phyloP scores from a whole-genome alignment of 2,888 invertebrate genomes.

The Drosophila neotestacea region DNA sequence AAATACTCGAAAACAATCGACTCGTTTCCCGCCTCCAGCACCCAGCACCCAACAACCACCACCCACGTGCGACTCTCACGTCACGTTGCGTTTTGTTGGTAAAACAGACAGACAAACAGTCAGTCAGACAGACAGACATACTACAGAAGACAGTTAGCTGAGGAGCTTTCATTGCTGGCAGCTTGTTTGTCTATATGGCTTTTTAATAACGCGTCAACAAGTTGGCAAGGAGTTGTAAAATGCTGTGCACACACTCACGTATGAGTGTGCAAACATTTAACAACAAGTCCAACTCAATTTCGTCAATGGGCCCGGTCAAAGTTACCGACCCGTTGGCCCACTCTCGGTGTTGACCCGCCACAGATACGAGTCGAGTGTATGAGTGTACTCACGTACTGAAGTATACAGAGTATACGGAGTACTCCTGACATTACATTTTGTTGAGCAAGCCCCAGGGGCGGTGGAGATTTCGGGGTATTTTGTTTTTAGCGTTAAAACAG shows the following conservation, averaged over 20 bases:
- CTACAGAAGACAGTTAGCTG: slow-evolving; percentile 22
- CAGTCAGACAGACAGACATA: too few relatives aligned
- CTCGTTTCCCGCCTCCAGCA: slow-evolving; percentile 23
- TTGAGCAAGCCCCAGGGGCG: slow-evolving; percentile 50
- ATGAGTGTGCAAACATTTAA: slow-evolving; percentile 33
- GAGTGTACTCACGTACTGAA: slow-evolving; percentile 31
- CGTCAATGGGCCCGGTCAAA: slow-evolving; percentile 60
- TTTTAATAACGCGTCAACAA: slow-evolving; percentile 74
- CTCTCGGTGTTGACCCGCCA: slow-evolving; percentile 58
- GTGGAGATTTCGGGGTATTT: slow-evolving; percentile 16
- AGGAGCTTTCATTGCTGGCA: slow-evolving; percentile 55
- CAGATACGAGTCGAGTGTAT: slow-evolving; percentile 21
- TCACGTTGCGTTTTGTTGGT: neutral
- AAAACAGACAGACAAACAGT: too few relatives aligned
- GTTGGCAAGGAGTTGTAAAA: slow-evolving; percentile 67
- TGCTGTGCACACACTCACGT: slow-evolving; percentile 46
- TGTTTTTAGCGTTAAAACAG: slow-evolving; percentile 74
- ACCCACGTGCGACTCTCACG: slow-evolving; percentile 43
- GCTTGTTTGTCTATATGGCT: slow-evolving; percentile 72
- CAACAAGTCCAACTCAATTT: slow-evolving; percentile 51
- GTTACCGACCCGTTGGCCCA: slow-evolving; percentile 39
- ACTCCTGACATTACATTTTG: slow-evolving; percentile 7
- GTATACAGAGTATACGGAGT: slow-evolving; percentile 5
- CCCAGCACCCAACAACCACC: slow-evolving; percentile 22
- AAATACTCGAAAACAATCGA: slow-evolving; percentile 69